Conservation (phyloP, 2,797 vertebrate species). For the Sorex maritimensis region DNA sequence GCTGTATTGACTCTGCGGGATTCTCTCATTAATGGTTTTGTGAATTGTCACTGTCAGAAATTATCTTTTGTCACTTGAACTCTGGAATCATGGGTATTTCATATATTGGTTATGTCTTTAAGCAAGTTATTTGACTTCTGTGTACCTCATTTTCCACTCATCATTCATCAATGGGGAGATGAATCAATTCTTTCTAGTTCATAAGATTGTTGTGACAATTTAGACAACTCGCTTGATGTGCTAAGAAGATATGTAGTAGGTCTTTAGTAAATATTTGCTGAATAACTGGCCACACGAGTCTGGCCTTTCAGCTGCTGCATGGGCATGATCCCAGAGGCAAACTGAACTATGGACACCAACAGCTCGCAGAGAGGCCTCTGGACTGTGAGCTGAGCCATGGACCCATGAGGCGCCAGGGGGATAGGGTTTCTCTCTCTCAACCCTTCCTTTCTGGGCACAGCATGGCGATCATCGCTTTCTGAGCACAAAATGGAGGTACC, state of each 20-base stretch:
- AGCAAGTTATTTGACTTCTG: neutral
- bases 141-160: neutral
- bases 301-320: no score
- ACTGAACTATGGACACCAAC: no score
- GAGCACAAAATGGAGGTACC: no score
- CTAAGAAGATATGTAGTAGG: neutral
- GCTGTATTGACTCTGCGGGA: neutral
- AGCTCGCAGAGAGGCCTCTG: no score
- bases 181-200: neutral
- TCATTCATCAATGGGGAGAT: neutral
- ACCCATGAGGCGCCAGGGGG: no score
- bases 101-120: neutral
- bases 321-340: no score
- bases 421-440: no score
- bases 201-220: neutral
- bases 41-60: neutral
- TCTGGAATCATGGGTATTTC: neutral
- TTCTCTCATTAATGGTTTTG: neutral
- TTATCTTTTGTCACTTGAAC: slow-evolving; percentile 2
- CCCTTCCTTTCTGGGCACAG: no score
- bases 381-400: no score
- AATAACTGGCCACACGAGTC: no score
- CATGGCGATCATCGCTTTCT: no score
- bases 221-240: neutral
- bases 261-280: neutral